phyloP scores from a whole-genome alignment of 2,888 invertebrate genomes.

The Plusia festucae region DNA sequence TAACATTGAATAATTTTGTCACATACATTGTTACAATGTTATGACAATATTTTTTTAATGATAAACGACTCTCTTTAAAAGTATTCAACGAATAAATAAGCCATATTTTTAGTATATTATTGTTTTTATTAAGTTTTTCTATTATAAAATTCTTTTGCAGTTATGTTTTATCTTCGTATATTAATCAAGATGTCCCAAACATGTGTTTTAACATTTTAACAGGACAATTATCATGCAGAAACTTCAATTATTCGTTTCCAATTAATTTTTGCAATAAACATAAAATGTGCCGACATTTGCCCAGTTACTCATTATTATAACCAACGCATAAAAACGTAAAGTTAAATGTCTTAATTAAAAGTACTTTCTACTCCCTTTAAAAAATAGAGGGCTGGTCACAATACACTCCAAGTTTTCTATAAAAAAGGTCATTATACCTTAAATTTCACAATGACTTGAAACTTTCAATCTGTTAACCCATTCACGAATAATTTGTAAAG shows the following conservation, averaged over 20 bases:
- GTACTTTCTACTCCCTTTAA: not conserved
- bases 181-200: slow-evolving; percentile 16
- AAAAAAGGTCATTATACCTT: slow-evolving; percentile 17
- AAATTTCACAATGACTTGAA: slow-evolving; percentile 17
- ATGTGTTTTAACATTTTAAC: not conserved
- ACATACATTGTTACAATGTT: slow-evolving; percentile 35
- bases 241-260: not conserved
- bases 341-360: no score
- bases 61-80: slow-evolving; percentile 7
- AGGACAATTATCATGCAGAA: not conserved
- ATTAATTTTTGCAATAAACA: slow-evolving; percentile 2
- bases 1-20: slow-evolving; percentile 36
- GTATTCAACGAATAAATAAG: slow-evolving; percentile 10
- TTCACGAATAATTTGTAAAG: slow-evolving; percentile 43
- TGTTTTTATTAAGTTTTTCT: slow-evolving; percentile 22
- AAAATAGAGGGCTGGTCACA: slow-evolving; percentile 5
- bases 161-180: not conserved
- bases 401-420: no score
- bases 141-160: slow-evolving; percentile 9
- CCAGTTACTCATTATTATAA: no score
- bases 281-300: not conserved
- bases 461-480: slow-evolving; percentile 3
- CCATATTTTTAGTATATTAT: slow-evolving; percentile 13
- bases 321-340: no score
- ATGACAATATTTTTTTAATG: slow-evolving; percentile 31